Percentiles rank a stretch among this genome's conserved stretches.
These are phyloP conservation scores for Sinocyclocheilus anshuiensis DNA, from an alignment of 2,113 vertebrate species.

Conservation along the genomic window DNA sequence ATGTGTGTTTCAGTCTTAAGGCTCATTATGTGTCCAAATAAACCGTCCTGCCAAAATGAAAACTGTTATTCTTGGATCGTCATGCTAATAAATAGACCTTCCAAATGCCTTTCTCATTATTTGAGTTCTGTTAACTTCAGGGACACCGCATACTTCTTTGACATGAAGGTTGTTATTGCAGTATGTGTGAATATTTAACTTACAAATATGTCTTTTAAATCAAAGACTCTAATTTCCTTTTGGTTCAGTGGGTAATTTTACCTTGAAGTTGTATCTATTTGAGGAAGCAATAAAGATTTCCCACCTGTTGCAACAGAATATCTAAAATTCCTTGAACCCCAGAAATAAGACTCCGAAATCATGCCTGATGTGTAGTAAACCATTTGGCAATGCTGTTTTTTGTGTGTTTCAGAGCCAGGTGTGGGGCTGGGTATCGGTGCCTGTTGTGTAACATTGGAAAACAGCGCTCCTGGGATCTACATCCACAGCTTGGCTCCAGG, in stretches of 20 bases:
- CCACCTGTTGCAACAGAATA: neutral
- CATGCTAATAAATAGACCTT: neutral
- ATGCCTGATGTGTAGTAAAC: neutral
- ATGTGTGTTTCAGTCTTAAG: neutral
- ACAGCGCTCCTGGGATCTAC: slow-evolving; percentile 89
- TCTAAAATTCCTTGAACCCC: neutral
- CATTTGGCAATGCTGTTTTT: slow-evolving; percentile 11
- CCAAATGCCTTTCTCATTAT: neutral
- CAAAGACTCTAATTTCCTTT: neutral
- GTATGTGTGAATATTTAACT: neutral
- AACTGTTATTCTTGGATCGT: slow-evolving; percentile 29
- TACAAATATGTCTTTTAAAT: neutral
- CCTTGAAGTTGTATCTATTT: neutral
- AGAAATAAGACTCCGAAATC: neutral
- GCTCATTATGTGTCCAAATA: neutral
- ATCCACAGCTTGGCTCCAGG: slow-evolving; percentile 93
- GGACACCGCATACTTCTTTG: neutral
- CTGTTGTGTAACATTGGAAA: slow-evolving; percentile 89
- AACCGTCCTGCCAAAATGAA: slow-evolving; percentile 27
- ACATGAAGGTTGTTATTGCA: neutral
- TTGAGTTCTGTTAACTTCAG: slow-evolving; percentile 18
- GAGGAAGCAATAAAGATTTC: neutral
- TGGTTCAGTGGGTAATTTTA: neutral
- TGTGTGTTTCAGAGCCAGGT: slow-evolving; percentile 79
- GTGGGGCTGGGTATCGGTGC: slow-evolving; percentile 93